Percentiles rank a stretch among this genome's conserved stretches.
Conservation (phyloP, 2,113 vertebrate genomes). For the Muntiacus muntjak region DNA sequence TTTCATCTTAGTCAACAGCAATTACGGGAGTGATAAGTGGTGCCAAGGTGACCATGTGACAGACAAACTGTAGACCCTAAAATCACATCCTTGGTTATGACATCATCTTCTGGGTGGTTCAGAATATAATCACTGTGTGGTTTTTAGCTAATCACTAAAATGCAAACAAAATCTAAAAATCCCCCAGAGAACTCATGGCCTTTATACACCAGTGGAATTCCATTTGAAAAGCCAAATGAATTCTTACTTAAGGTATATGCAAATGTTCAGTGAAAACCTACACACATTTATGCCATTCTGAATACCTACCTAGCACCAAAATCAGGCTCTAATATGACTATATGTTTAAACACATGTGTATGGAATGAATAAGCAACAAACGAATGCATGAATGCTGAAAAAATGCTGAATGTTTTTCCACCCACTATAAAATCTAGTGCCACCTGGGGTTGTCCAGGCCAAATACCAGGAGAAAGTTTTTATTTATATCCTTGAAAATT, state of each 20-base stretch:
- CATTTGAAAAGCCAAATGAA: not conserved
- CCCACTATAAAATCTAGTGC: not conserved
- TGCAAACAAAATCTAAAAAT: not conserved
- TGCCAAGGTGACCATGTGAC: not conserved
- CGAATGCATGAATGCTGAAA: not conserved
- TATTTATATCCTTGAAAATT: not conserved
- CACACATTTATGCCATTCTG: not conserved
- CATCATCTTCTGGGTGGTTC: not conserved
- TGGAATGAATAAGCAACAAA: not conserved
- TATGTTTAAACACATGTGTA: not conserved
- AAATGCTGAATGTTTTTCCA: not conserved
- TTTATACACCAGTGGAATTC: not conserved
- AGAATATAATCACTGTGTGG: not conserved
- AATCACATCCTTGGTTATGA: not conserved
- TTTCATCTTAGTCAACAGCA: not conserved
- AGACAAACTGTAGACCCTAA: not conserved
- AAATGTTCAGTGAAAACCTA: not conserved
- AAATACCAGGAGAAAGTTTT: not conserved
- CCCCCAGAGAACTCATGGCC: not conserved
- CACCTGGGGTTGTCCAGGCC: not conserved
- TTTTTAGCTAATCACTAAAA: not conserved
- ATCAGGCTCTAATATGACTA: not conserved
- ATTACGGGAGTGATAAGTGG: not conserved
- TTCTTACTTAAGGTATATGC: not conserved
- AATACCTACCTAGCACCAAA: not conserved